Evolutionary conservation across 1,140 invertebrate genomes (phyloP).

Genomic region (Lithobius niger): DNA sequence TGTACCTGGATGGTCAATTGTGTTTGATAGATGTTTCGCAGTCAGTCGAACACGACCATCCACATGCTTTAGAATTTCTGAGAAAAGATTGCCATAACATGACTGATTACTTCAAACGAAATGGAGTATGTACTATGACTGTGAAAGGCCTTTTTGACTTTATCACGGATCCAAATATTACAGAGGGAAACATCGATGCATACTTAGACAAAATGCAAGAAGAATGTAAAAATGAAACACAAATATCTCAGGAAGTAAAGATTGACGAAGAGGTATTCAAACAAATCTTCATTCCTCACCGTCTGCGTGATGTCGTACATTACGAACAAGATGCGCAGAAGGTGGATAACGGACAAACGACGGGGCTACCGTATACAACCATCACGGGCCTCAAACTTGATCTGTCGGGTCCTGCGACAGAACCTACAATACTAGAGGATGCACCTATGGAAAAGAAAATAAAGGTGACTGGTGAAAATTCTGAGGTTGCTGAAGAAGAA

Average conservation of each 20-base stretch:
- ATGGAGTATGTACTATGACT: slow-evolving; percentile 73
- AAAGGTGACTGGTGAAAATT: slow-evolving; percentile 19
- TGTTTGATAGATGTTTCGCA: slow-evolving; percentile 96
- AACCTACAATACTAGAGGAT: slow-evolving; percentile 33
- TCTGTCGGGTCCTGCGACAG: slow-evolving; percentile 50
- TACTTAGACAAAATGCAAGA: slow-evolving; percentile 34
- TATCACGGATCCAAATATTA: slow-evolving; percentile 78
- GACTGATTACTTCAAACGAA: slow-evolving; percentile 81
- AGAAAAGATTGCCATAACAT: slow-evolving; percentile 91
- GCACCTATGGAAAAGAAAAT: slow-evolving; percentile 21
- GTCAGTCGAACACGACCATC: slow-evolving; percentile 95
- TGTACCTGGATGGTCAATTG: slow-evolving; percentile 57
- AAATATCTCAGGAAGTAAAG: slow-evolving; percentile 14
- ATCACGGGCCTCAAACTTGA: slow-evolving; percentile 68
- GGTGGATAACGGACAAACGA: slow-evolving; percentile 54
- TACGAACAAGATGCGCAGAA: slow-evolving; percentile 76
- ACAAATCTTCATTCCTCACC: slow-evolving; percentile 84
- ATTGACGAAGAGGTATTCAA: slow-evolving; percentile 81
- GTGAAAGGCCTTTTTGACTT: slow-evolving; percentile 91
- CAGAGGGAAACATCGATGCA: slow-evolving; percentile 63
- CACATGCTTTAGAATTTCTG: slow-evolving; percentile 84
- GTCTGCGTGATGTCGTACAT: slow-evolving; percentile 80
- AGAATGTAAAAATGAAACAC: slow-evolving; percentile 24
- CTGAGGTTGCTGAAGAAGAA: slow-evolving; percentile 32
- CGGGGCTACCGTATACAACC: slow-evolving; percentile 62